Evolutionary conservation across 1,140 invertebrate genomes (phyloP).

Genomic region (Papilio machaon): DNA sequence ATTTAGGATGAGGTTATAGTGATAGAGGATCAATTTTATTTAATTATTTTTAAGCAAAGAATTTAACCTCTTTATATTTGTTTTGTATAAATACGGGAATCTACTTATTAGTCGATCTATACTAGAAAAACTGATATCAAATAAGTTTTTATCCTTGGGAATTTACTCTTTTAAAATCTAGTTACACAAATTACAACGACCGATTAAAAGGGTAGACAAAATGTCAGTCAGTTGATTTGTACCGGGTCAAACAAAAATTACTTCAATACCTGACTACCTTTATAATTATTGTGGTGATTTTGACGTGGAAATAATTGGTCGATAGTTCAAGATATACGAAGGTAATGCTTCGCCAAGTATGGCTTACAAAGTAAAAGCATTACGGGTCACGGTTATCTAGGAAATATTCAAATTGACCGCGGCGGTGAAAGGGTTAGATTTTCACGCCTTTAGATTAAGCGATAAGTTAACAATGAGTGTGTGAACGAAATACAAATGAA

Average conservation of each 20-base stretch:
- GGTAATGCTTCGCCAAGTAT: conserved; percentile 41
- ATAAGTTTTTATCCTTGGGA: too few species aligned
- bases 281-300: conserved; percentile 50
- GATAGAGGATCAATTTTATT: background rate
- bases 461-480: conserved; percentile 32
- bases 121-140: too few species aligned
- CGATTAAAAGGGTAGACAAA: too few species aligned
- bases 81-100: too few species aligned
- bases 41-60: background rate
- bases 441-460: conserved; percentile 35
- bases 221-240: too few species aligned
- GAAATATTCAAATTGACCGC: conserved; percentile 44
- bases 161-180: too few species aligned
- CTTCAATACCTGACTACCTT: too few species aligned
- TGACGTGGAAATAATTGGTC: conserved; percentile 56
- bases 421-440: conserved; percentile 15
- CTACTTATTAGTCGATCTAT: too few species aligned
- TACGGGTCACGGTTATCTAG: conserved; percentile 34
- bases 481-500: conserved; percentile 32
- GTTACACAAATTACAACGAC: too few species aligned
- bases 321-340: conserved; percentile 49
- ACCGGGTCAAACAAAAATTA: too few species aligned
- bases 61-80: too few species aligned
- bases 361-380: conserved; percentile 48
- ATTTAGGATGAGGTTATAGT: conserved; percentile 15